Evolutionary conservation across 1,140 invertebrate species (phyloP).

Genomic region (Drosophila subobscura): DNA sequence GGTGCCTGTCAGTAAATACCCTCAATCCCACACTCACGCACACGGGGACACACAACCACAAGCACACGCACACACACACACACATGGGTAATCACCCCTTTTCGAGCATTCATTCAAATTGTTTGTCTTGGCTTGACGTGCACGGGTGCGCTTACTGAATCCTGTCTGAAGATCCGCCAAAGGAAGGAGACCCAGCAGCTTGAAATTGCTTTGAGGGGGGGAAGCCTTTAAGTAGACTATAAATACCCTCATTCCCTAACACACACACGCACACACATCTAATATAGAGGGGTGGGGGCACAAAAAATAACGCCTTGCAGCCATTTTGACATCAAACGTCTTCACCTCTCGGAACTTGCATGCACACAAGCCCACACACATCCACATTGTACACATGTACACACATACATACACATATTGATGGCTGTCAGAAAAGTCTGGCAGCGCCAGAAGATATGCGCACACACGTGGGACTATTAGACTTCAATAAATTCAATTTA

Average conservation of each 20-base stretch:
- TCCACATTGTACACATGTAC: no score
- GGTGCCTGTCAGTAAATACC: constrained; percentile 57
- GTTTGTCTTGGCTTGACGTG: constrained; percentile 74
- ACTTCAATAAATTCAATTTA: constrained; percentile 82
- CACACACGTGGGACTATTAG: constrained; percentile 73
- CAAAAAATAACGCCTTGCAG: constrained; percentile 67
- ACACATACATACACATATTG: constrained; percentile 48
- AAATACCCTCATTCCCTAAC: constrained; percentile 47
- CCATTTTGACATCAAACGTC: constrained; percentile 79
- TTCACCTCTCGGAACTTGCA: constrained; percentile 49
- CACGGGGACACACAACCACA: constrained; percentile 18
- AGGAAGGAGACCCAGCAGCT: constrained; percentile 29
- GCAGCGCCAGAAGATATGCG: constrained; percentile 52
- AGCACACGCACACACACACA: constrained; percentile 15
- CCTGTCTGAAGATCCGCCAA: constrained; percentile 49
- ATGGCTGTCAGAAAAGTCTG: constrained; percentile 58
- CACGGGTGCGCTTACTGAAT: constrained; percentile 58
- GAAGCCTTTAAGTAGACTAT: constrained; percentile 78
- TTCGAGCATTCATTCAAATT: constrained; percentile 63
- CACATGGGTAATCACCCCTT: constrained; percentile 57
- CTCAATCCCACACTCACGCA: neutral
- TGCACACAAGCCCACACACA: constrained; percentile 17
- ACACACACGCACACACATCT: constrained; percentile 15
- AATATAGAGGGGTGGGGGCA: constrained; percentile 14
- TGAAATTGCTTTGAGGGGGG: constrained; percentile 66